Evolutionary conservation across 2,888 invertebrate species (phyloP), one percentile per base, ranked within the genome.

Genomic region (Platynereis dumerilii): DNA sequence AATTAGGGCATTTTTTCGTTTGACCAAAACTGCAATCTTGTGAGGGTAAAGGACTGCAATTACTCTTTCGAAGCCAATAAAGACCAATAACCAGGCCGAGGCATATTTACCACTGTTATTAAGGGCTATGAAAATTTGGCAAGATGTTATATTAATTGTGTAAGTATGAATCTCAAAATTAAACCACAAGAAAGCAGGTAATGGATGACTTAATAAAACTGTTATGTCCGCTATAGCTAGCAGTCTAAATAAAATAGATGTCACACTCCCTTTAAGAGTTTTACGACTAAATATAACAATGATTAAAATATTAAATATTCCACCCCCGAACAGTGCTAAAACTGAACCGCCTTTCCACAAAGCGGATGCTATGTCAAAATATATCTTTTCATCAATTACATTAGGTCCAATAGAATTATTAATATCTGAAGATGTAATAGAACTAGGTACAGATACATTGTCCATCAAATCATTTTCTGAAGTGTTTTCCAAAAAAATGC

Each of bases 141-240:
- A 48, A 10, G 48, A 48, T 48, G 22, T 22, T 20, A 20, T 48
- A n/a, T 48, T 48, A 22, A 48, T 48, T 20, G 48, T 48, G 17
- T 20, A 48, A 10, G 48, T 48, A 48, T 48, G 48, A 22, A 48
- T 48, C 17, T 22, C 48, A 48, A 48, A 48, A 48, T 48, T 22
- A 48, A 20, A 48, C n/a, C 22, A 48, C 3, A 48, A n/a, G 7
- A 48, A n/a, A 48, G 48, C 48, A 3, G 48, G 20, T 22, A n/a
- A 48, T 5, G 22, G 20, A n/a, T 48, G 48, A 5, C 7, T 10
- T 10, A 22, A n/a, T 20, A 48, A 5, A n/a, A 48, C 20, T 20
- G n/a, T 10, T 48, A 48, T n/a, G 48, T 48, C 48, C 5, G 22
- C 20, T 10, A 48, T 48, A 22, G 48, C 48, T n/a, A 48, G 48